These are phyloP conservation scores for Hyperoodon ampullatus DNA, from an alignment of 2,113 vertebrate species.

Conservation along the genomic window DNA sequence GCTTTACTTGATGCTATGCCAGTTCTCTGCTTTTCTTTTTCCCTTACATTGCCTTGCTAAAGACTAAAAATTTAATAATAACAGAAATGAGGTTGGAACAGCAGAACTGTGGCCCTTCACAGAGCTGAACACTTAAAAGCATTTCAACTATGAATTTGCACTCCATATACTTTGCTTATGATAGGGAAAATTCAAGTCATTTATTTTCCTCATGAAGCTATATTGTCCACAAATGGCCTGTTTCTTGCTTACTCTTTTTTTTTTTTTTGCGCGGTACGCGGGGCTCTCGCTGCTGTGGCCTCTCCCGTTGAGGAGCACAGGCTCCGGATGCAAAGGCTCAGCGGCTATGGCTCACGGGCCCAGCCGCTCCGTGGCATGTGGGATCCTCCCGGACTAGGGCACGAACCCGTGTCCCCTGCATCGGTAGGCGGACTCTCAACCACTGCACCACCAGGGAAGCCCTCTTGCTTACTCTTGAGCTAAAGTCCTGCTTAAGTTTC, in stretches of 20 bases:
- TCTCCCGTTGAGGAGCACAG: too few relatives aligned
- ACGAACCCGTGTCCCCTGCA: too few relatives aligned
- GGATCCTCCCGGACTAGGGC: too few relatives aligned
- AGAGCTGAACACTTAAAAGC: not conserved
- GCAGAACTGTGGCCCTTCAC: not conserved
- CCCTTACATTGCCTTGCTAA: not conserved
- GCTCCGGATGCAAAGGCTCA: too few relatives aligned
- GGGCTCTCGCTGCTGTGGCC: too few relatives aligned
- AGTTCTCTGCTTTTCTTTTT: not conserved
- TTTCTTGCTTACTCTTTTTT: not conserved
- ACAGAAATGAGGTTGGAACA: not conserved
- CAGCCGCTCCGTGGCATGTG: too few relatives aligned
- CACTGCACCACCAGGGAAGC: too few relatives aligned
- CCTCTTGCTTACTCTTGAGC: not conserved
- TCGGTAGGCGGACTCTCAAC: too few relatives aligned
- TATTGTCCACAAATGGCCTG: not conserved
- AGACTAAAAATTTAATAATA: slow-evolving; percentile 18
- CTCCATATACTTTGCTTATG: not conserved
- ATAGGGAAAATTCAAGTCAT: slow-evolving; percentile 22
- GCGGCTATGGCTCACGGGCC: too few relatives aligned
- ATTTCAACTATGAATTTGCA: not conserved
- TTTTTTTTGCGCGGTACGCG: too few relatives aligned
- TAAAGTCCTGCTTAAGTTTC: not conserved
- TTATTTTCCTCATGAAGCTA: not conserved
- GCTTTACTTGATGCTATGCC: slow-evolving; percentile 5